Evolutionary conservation across 2,888 invertebrate genomes (phyloP), one percentile per base, ranked within the genome.

Genomic region (Apodemia hepburni): DNA sequence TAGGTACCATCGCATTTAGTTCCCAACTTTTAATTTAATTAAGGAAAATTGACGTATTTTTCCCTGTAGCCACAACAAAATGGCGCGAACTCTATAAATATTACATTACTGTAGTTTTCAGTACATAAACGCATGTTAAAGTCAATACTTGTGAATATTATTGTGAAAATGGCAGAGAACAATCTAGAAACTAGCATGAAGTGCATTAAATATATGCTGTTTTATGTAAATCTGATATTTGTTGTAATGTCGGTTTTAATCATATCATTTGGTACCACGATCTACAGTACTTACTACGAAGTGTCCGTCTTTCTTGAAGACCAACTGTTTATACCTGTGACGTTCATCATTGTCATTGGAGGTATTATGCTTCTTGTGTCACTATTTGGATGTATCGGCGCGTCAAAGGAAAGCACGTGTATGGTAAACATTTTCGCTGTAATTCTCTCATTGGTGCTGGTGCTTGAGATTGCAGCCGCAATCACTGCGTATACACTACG

Each of bases 171-270:
- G 91, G 73, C 82, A 73, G 72, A 76, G 62, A 80, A 72, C 61
- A 82, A 77, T 71, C 75, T 93, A 64, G 93, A 94, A 79, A 87
- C 94, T 29, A 95, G 95, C 72, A 95, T 95, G 95, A 93, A 90
- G 79, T 93, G 95, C 76, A 95, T 96, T 65, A 96, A 96, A 82
- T 96, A 95, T 76, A 92, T 96, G 87, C 88, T 96, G 69, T 92
- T 96, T 74, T 92, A 94, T 71, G 95, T 96, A 72, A 96, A 96
- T 78, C 93, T 95, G 33, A 93, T 96, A 80, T 96, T 96, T 84
- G 94, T 95, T 88, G 96, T 96, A 81, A 70, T 70, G 11, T 9
- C 38, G 22, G 38, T 11, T 38, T 38, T 38, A 38, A 11, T 38
- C 8, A 38, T 51, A 9, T 51, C 9, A 2, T 22, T 22, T 22